Conservation (phyloP, 1,140 invertebrate species). For the Aphaenogaster floridana region DNA sequence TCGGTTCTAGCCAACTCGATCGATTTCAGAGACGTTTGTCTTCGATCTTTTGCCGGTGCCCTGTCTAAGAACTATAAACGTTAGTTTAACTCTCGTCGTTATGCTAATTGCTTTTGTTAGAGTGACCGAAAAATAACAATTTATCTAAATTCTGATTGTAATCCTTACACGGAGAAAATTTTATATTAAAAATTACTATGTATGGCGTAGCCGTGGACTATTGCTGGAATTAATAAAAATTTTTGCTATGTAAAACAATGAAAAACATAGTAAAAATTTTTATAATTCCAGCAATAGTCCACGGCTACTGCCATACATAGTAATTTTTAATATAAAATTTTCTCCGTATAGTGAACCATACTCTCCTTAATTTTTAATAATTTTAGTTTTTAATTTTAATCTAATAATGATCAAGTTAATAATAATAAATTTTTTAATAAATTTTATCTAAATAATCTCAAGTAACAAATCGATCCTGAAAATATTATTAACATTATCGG, state of each 20-base stretch:
- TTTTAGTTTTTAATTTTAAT: background rate
- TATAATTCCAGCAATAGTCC: no score
- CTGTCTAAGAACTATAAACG: background rate
- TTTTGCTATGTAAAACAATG: no score
- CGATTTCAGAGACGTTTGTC: constrained; percentile 25
- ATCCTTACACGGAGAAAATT: no score
- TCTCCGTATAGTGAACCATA: background rate
- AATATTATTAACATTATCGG: constrained; percentile 4
- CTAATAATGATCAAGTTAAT: no score
- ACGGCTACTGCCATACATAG: no score
- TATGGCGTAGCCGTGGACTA: no score
- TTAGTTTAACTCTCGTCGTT: constrained; percentile 8
- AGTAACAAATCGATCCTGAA: background rate
- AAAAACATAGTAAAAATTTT: no score
- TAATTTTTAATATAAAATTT: no score
- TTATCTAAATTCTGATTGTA: background rate
- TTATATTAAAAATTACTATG: no score
- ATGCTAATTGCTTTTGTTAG: background rate
- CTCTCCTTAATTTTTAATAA: background rate
- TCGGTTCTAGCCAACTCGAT: constrained; percentile 17
- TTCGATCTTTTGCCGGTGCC: background rate
- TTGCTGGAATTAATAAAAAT: no score
- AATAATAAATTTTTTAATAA: no score
- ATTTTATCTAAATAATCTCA: background rate
- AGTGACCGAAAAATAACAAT: background rate